Conservation (phyloP, 2,888 invertebrate species). For the Ethmia dodecea region DNA sequence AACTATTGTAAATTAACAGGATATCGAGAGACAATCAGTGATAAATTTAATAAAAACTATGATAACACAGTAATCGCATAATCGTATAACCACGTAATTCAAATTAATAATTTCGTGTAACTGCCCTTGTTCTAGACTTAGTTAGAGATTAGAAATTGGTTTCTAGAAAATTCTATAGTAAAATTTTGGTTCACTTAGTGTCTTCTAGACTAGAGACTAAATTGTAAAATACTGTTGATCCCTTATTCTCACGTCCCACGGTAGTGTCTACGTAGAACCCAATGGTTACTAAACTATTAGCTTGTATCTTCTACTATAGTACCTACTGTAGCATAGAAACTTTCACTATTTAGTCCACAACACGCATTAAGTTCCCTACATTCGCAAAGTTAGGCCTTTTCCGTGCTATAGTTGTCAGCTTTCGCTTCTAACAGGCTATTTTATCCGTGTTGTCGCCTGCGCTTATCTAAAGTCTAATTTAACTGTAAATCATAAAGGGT, state of each 20-base stretch:
- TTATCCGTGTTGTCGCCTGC: too few relatives aligned
- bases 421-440: too few relatives aligned
- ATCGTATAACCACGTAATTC: constrained; percentile 14
- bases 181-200: constrained; percentile 39
- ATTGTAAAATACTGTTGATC: constrained; percentile 63
- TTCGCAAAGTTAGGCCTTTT: too few relatives aligned
- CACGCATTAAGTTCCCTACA: too few relatives aligned
- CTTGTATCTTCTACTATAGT: constrained; percentile 25
- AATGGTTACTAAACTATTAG: constrained; percentile 27
- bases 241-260: constrained; percentile 73
- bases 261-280: constrained; percentile 51
- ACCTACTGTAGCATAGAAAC: background rate
- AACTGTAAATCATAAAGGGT: too few relatives aligned
- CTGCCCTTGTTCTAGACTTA: constrained; percentile 28
- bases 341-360: background rate
- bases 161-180: constrained; percentile 52
- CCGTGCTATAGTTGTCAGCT: too few relatives aligned
- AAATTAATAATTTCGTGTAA: constrained; percentile 4
- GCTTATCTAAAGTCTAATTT: too few relatives aligned
- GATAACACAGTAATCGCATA: constrained; percentile 18
- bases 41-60: constrained; percentile 22
- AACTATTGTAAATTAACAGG: constrained; percentile 31
- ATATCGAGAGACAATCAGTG: constrained; percentile 39
- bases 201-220: constrained; percentile 54
- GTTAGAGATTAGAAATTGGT: constrained; percentile 35